These are phyloP conservation scores for Tridacna crocea DNA, from an alignment of 2,888 invertebrate species.

Conservation along the genomic window DNA sequence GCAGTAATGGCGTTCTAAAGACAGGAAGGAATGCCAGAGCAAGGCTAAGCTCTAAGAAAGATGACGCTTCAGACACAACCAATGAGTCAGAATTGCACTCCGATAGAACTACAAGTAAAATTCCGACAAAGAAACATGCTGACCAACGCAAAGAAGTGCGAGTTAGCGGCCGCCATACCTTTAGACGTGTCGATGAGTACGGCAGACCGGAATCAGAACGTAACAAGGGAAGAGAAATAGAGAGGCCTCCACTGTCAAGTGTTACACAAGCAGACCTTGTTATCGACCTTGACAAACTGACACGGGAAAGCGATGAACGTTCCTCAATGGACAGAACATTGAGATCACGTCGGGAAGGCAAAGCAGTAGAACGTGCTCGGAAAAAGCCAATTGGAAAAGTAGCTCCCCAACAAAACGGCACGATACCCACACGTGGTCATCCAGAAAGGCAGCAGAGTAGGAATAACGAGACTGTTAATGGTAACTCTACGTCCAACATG, in stretches of 20 bases:
- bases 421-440: background rate
- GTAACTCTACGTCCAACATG: slow-evolving; percentile 3
- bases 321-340: slow-evolving; percentile 34
- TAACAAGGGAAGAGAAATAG: slow-evolving; percentile 43
- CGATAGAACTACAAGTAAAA: slow-evolving; percentile 18
- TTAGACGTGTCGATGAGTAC: slow-evolving; percentile 49
- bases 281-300: slow-evolving; percentile 41
- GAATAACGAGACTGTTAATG: slow-evolving; percentile 18
- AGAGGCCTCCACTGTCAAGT: slow-evolving; percentile 37
- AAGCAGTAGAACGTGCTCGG: slow-evolving; percentile 54
- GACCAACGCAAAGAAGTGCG: slow-evolving; percentile 6
- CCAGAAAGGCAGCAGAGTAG: background rate
- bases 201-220: slow-evolving; percentile 32
- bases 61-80: slow-evolving; percentile 49
- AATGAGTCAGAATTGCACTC: slow-evolving; percentile 33
- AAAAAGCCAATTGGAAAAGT: slow-evolving; percentile 43
- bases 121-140: slow-evolving; percentile 12
- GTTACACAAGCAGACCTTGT: slow-evolving; percentile 34
- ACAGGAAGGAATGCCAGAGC: slow-evolving; percentile 26
- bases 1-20: slow-evolving; percentile 29
- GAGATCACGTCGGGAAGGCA: slow-evolving; percentile 28
- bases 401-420: slow-evolving; percentile 16
- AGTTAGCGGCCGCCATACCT: slow-evolving; percentile 49
- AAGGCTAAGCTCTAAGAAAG: slow-evolving; percentile 32
- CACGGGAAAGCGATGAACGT: slow-evolving; percentile 24